phyloP scores from a whole-genome alignment of 2,797 vertebrate species.

The Sphenopsis melanotis region DNA sequence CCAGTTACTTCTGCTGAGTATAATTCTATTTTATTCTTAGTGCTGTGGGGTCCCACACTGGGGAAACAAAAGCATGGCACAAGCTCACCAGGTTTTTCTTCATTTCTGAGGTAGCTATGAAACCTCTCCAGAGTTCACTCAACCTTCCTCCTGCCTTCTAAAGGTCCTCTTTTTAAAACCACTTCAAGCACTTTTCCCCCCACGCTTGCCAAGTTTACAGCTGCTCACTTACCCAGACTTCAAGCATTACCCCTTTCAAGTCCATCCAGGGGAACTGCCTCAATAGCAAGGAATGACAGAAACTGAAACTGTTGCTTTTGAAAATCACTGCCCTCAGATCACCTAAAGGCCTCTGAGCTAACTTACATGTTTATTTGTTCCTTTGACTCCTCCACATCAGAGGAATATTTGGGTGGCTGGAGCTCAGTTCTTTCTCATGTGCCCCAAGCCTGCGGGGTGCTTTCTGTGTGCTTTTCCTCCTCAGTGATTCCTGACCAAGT shows the following conservation, averaged over 20 bases:
- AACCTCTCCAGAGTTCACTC: neutral
- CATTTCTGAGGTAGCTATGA: neutral
- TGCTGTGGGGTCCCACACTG: neutral
- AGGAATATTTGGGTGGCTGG: conserved; percentile 25
- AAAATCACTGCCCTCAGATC: neutral
- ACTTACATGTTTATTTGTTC: neutral
- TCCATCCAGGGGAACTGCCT: neutral
- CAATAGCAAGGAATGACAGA: neutral
- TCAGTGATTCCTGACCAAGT: conserved; percentile 68
- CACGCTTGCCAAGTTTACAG: neutral
- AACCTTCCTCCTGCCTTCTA: neutral
- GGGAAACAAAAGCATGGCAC: neutral
- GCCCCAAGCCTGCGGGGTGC: conserved; percentile 16
- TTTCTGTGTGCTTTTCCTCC: conserved; percentile 25
- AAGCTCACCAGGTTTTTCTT: neutral
- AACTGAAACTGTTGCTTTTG: neutral
- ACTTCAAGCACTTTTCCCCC: neutral
- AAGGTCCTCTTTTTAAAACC: neutral
- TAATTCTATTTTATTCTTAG: neutral
- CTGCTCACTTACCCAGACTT: neutral
- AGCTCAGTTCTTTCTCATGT: conserved; percentile 32
- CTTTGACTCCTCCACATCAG: neutral
- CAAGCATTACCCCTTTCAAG: neutral
- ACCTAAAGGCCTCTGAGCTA: neutral
- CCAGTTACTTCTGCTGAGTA: neutral